Evolutionary conservation across 1,140 invertebrate species (phyloP), one percentile per base, ranked within the genome.

Genomic region (Venustaconcha ellipsiformis): DNA sequence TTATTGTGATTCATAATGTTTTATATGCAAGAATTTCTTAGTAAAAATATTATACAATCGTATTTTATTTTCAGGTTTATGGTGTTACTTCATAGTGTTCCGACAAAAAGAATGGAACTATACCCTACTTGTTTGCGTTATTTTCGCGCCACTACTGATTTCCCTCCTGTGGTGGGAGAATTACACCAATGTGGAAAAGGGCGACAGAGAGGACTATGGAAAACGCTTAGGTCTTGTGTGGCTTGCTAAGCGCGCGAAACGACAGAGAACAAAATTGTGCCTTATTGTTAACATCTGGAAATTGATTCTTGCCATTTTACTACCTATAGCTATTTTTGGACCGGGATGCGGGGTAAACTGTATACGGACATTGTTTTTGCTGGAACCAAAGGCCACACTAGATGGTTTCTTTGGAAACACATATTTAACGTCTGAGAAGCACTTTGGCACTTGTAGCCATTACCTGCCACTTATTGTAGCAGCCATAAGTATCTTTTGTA

Each of bases 131-230:
- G 60, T 59, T 14, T 65, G 67, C 55, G 17, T 76, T 30, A 76
- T 76, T 15, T 8, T 71, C 18, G 75, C 68, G 11, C 69, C 75
- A 17, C 37, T 76, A 12, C 77, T 88, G n/a, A 80, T 80, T 13
- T 86, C 86, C 12, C 23, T 88, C 13, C 76, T 72, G 23, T 88
- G 83, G 82, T 86, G 86, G 84, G 83, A 87, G 48, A 88, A 88
- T 66, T 88, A 80, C 75, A 48, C 37, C 37, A 48, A 48, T 48
- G 81, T 85, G 3, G 74, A 84, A 48, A 66, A 79, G 59, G 74
- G 76, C n/a, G 68, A 74, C 20, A 82, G 78, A 56, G 66, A 68
- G 11, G 72, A 74, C 5, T 71, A 64, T 17, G 37, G 11, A 11
- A 48, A 48, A 48, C 6, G 37, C 0, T 48, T 6, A 11, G 68